Conservation (phyloP, 1,140 invertebrate species). For the Philaenus spumarius region DNA sequence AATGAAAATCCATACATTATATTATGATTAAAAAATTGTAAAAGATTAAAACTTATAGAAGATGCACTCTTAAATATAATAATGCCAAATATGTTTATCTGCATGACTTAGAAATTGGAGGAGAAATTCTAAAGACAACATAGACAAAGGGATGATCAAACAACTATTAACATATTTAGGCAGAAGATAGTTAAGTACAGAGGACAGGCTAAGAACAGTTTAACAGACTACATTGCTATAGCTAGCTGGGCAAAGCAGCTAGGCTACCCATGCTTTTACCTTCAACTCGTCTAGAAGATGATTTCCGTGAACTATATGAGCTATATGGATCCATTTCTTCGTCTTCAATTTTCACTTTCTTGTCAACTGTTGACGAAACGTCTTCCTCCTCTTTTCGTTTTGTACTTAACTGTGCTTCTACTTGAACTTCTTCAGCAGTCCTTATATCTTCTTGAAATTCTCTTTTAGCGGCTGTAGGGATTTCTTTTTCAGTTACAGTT, state of each 20-base stretch:
- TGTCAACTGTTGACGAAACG: constrained; percentile 29
- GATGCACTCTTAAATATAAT: too few relatives aligned
- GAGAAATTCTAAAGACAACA: too few relatives aligned
- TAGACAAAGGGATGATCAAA: too few relatives aligned
- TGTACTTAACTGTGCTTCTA: background rate
- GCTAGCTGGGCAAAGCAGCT: constrained; percentile 10
- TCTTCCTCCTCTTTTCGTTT: constrained; percentile 24
- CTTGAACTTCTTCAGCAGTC: constrained; percentile 5
- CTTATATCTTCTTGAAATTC: constrained; percentile 14
- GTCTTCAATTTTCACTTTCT: constrained; percentile 39
- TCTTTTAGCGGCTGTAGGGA: constrained; percentile 7
- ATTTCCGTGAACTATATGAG: constrained; percentile 40
- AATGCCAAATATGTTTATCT: too few relatives aligned
- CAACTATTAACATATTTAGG: background rate
- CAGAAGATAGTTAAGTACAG: background rate
- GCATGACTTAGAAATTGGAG: too few relatives aligned
- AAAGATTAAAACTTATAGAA: too few relatives aligned
- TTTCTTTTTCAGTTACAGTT: constrained; percentile 11
- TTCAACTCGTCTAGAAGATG: constrained; percentile 46
- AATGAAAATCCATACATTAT: too few relatives aligned
- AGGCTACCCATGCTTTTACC: constrained; percentile 42
- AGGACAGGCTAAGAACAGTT: background rate
- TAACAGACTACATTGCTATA: constrained; percentile 1
- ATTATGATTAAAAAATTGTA: too few relatives aligned
- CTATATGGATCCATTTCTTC: constrained; percentile 41